Percentiles rank a stretch among this genome's conserved stretches.
Conservation (phyloP, 2,888 invertebrate species). For the Antitype chi region DNA sequence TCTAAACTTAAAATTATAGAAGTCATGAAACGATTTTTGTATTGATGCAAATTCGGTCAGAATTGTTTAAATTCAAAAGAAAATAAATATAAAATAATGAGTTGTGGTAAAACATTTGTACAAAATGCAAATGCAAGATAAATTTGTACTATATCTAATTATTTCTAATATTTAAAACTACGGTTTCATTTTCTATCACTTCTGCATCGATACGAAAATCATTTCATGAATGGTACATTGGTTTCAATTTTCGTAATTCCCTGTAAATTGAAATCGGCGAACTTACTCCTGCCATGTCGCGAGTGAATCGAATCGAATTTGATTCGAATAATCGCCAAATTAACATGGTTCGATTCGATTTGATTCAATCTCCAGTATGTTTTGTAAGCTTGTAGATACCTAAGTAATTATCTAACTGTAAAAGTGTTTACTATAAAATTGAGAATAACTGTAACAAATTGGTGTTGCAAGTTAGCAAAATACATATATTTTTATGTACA, state of each 20-base stretch:
- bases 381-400: too few relatives aligned
- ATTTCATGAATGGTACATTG: slow-evolving; percentile 15
- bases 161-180: slow-evolving; percentile 19
- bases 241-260: slow-evolving; percentile 14
- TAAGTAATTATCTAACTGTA: not conserved
- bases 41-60: slow-evolving; percentile 16
- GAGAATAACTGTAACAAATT: slow-evolving; percentile 14
- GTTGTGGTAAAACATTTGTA: slow-evolving; percentile 32
- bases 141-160: slow-evolving; percentile 45
- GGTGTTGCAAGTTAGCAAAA: slow-evolving; percentile 19
- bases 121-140: slow-evolving; percentile 37
- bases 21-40: slow-evolving; percentile 22
- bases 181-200: not conserved
- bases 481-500: slow-evolving; percentile 31
- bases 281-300: not conserved
- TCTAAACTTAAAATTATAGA: slow-evolving; percentile 34
- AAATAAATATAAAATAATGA: slow-evolving; percentile 13
- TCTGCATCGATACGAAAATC: slow-evolving; percentile 44
- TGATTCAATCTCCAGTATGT: too few relatives aligned
- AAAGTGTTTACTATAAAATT: not conserved
- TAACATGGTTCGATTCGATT: slow-evolving; percentile 2
- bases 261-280: slow-evolving; percentile 29
- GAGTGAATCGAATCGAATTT: slow-evolving; percentile 15
- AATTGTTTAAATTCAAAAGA: not conserved
- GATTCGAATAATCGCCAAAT: not conserved